Evolutionary conservation across 2,888 invertebrate genomes (phyloP).

Genomic region (Scaptomyza reducta): DNA sequence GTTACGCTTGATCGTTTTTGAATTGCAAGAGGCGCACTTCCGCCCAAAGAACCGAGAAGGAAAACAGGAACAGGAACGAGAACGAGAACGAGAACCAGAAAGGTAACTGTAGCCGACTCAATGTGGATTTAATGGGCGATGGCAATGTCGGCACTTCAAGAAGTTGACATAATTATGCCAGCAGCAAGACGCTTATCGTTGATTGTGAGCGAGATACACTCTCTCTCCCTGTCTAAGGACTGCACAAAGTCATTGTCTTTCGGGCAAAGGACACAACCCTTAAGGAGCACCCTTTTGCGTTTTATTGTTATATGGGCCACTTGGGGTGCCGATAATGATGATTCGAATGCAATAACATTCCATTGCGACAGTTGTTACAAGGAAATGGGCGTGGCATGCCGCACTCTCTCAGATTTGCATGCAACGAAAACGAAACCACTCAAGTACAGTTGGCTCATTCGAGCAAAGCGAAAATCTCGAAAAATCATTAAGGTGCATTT

Average conservation of each 20-base stretch:
- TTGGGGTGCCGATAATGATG: constrained; percentile 42
- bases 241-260: constrained; percentile 37
- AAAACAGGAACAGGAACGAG: neutral
- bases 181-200: constrained; percentile 48
- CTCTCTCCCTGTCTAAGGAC: constrained; percentile 21
- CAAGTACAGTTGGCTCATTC: constrained; percentile 64
- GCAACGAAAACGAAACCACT: constrained; percentile 10
- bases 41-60: constrained; percentile 39
- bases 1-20: constrained; percentile 78
- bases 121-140: constrained; percentile 39
- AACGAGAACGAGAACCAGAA: neutral
- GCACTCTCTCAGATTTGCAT: constrained; percentile 48
- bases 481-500: constrained; percentile 76
- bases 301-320: constrained; percentile 9
- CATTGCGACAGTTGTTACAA: constrained; percentile 23
- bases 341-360: constrained; percentile 47
- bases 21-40: constrained; percentile 71
- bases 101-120: constrained; percentile 19
- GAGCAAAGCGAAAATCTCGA: constrained; percentile 40
- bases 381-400: constrained; percentile 60
- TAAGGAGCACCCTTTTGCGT: constrained; percentile 30
- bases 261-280: constrained; percentile 47
- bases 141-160: constrained; percentile 68
- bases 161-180: constrained; percentile 78
- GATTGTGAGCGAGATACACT: constrained; percentile 9